Percentiles rank a stretch among this genome's conserved stretches.
phyloP scores from a whole-genome alignment of 2,888 invertebrate genomes.

The Caenorhabditis becei region DNA sequence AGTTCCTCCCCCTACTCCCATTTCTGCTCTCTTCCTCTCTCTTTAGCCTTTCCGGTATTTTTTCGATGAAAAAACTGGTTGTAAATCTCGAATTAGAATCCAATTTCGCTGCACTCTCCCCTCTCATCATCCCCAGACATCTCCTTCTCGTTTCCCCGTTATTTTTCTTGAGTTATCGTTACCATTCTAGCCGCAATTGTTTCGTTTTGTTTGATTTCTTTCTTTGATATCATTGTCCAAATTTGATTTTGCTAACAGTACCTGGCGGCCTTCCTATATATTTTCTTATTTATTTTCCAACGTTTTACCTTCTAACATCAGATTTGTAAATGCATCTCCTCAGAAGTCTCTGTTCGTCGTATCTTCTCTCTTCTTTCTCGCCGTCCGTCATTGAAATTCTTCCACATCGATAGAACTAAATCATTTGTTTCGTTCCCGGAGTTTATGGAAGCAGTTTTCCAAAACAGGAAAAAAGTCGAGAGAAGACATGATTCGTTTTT shows the following conservation, averaged over 20 bases:
- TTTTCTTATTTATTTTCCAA: constrained; percentile 21
- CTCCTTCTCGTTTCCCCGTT: constrained; percentile 15
- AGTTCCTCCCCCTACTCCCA: neutral
- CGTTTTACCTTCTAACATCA: constrained; percentile 55
- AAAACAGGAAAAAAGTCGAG: neutral
- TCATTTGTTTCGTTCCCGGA: constrained; percentile 4
- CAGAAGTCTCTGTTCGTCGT: constrained; percentile 12
- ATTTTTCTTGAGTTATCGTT: constrained; percentile 16
- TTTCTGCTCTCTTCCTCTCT: constrained; percentile 15
- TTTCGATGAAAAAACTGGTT: constrained; percentile 21
- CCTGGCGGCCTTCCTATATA: constrained; percentile 14
- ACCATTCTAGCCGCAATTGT: constrained; percentile 13
- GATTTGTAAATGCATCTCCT: constrained; percentile 50
- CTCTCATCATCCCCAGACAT: constrained; percentile 16
- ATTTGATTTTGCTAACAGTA: constrained; percentile 39
- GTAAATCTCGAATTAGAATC: constrained; percentile 38
- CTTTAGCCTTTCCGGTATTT: constrained; percentile 19
- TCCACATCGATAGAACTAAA: constrained; percentile 13
- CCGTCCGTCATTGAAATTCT: neutral
- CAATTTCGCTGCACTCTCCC: constrained; percentile 27
- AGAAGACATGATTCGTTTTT: neutral
- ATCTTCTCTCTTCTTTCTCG: constrained; percentile 7
- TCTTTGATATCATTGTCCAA: constrained; percentile 38
- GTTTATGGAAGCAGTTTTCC: constrained; percentile 20
- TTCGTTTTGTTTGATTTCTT: constrained; percentile 8